phyloP scores from a whole-genome alignment of 1,140 invertebrate species.

The Bombus cullumanus region DNA sequence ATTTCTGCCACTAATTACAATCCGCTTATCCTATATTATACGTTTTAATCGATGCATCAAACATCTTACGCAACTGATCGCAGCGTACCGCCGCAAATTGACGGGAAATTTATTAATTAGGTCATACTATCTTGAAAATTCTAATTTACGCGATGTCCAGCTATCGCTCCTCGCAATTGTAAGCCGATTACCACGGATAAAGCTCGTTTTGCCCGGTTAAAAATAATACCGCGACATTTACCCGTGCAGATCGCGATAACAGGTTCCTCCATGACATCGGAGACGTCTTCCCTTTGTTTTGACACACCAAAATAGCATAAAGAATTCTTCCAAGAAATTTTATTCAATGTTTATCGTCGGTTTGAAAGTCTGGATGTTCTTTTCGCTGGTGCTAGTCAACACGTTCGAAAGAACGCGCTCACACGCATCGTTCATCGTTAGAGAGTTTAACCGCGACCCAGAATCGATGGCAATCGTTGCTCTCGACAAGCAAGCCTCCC shows the following conservation, averaged over 20 bases:
- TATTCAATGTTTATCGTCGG: not conserved
- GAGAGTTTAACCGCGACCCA: not conserved
- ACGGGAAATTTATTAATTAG: slow-evolving; percentile 27
- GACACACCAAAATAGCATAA: not conserved
- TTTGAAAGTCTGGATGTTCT: not conserved
- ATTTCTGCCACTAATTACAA: not conserved
- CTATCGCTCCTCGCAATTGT: not conserved
- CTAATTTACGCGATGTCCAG: slow-evolving; percentile 4
- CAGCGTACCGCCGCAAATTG: not conserved
- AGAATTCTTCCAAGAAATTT: not conserved
- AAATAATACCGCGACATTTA: slow-evolving; percentile 13
- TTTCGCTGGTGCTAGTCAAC: not conserved
- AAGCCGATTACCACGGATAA: not conserved
- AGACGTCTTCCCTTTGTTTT: not conserved
- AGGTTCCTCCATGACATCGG: not conserved
- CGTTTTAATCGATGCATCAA: not conserved
- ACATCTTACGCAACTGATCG: not conserved
- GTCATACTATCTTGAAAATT: not conserved
- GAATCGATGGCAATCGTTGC: slow-evolving; percentile 19
- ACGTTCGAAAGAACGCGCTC: not conserved
- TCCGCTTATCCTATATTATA: not conserved
- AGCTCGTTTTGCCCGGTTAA: not conserved
- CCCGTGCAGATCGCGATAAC: not conserved
- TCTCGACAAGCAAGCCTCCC: not conserved
- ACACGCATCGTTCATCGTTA: not conserved